Conservation (phyloP, 2,797 vertebrate genomes). For the Brotula barbata region DNA sequence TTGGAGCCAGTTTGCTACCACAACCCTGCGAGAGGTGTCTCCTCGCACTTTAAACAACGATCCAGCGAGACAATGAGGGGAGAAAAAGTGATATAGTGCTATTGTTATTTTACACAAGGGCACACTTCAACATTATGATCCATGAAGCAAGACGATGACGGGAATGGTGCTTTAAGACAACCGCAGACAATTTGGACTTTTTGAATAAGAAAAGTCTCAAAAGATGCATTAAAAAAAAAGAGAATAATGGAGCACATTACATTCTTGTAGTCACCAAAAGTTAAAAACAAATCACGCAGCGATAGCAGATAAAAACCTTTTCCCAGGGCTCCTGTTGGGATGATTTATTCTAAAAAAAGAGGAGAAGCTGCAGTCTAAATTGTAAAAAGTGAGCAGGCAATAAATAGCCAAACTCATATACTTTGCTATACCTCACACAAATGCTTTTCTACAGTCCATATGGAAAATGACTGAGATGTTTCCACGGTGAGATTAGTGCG, state of each 20-base stretch:
- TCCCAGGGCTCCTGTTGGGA: constrained; percentile 25
- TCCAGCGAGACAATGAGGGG: constrained; percentile 49
- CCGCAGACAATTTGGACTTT: not conserved
- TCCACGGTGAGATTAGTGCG: constrained; percentile 28
- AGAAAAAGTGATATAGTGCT: constrained; percentile 41
- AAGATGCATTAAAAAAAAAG: not conserved
- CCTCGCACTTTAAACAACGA: constrained; percentile 58
- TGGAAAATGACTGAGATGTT: constrained; percentile 41
- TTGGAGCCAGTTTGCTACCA: constrained; percentile 50
- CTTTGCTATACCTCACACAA: constrained; percentile 4
- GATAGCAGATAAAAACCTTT: constrained; percentile 8
- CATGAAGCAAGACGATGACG: constrained; percentile 32
- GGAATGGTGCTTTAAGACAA: not conserved
- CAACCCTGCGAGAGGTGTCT: constrained; percentile 54
- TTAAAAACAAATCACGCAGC: constrained; percentile 7
- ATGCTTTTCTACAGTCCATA: constrained; percentile 10
- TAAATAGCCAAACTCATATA: constrained; percentile 32
- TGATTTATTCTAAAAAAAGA: constrained; percentile 27
- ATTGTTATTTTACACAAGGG: constrained; percentile 48
- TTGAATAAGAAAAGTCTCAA: too few relatives aligned
- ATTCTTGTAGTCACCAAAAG: not conserved
- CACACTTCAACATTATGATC: constrained; percentile 34
- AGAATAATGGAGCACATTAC: not conserved
- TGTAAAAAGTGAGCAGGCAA: constrained; percentile 36
- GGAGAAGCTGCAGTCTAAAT: constrained; percentile 25